A percentile compares a stretch with the other conserved stretches of the same genome.
phyloP scores from a whole-genome alignment of 37 sponge, comb jelly and placozoan species.

The Tethya wilhelma region DNA sequence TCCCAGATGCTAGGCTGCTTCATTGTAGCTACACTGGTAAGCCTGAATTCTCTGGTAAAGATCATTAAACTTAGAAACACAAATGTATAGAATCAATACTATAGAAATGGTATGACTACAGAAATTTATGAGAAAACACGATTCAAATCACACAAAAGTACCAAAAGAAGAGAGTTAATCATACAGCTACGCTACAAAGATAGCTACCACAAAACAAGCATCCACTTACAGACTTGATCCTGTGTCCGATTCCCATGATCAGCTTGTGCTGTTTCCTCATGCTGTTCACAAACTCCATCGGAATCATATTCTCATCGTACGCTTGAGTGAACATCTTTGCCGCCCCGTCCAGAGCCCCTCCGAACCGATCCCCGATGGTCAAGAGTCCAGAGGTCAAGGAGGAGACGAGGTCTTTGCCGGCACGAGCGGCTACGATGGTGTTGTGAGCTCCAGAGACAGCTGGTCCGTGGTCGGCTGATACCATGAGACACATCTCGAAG shows the following conservation, averaged over 20 bases:
- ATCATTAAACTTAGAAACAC: too few species aligned
- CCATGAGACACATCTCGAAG: conserved; percentile 97
- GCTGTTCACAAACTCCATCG: conserved; percentile 98
- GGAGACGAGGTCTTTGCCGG: conserved; percentile 97
- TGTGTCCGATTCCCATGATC: conserved; percentile 97
- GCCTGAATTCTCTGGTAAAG: conserved; percentile 23
- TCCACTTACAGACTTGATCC: conserved; percentile 92
- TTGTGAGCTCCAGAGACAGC: conserved; percentile 99
- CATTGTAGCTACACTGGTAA: conserved; percentile 23
- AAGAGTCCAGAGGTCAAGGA: conserved; percentile 92
- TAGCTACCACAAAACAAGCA: too few species aligned
- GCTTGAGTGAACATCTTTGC: conserved; percentile 91
- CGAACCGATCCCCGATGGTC: conserved; percentile 92
- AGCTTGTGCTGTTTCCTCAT: conserved; percentile 93
- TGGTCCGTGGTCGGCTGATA: conserved; percentile 98
- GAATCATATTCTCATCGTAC: conserved; percentile 85
- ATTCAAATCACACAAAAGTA: too few species aligned
- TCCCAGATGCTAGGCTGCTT: too few species aligned
- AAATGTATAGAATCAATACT: too few species aligned
- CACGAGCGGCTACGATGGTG: conserved; percentile 93
- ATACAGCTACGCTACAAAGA: too few species aligned
- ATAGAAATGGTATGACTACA: too few species aligned
- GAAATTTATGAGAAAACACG: too few species aligned
- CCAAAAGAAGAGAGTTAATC: too few species aligned
- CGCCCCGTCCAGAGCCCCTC: conserved; percentile 96